These are phyloP conservation scores for Eleutherodactylus coqui DNA, from an alignment of 2,797 vertebrate genomes.

Conservation along the genomic window DNA sequence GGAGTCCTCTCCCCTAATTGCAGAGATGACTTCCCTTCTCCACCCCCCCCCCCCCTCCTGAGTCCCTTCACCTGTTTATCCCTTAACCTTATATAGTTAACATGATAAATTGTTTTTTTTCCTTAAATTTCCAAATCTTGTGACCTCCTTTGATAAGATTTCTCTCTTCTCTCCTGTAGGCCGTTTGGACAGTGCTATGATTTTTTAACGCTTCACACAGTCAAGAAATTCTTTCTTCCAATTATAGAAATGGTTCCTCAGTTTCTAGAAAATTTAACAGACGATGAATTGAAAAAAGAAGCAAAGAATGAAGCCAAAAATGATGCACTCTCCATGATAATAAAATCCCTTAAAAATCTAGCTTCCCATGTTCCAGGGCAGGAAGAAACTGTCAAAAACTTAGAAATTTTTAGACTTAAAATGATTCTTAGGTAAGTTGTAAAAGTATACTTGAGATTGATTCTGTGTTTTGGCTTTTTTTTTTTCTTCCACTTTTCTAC, in stretches of 20 bases:
- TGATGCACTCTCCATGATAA: constrained; percentile 99
- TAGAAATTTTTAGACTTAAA: constrained; percentile 99
- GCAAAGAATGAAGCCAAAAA: constrained; percentile 99
- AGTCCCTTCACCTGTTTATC: no score
- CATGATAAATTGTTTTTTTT: not conserved
- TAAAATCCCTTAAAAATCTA: constrained; percentile 99
- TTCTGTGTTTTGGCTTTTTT: not conserved
- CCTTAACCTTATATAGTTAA: no score
- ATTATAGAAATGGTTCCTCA: constrained; percentile 99
- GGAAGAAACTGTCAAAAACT: constrained; percentile 99
- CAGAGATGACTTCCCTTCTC: no score
- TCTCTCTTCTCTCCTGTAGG: constrained; percentile 74
- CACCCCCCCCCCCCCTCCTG: no score
- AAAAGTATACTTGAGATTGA: no score
- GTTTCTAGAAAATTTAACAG: constrained; percentile 99
- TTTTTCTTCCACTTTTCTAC: not conserved
- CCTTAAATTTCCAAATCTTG: not conserved
- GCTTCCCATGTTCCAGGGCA: constrained; percentile 98
- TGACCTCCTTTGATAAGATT: not conserved
- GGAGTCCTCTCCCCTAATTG: no score
- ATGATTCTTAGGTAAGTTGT: constrained; percentile 98
- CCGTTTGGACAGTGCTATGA: constrained; percentile 99
- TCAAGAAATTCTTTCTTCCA: constrained; percentile 99
- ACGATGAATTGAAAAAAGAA: constrained; percentile 99
- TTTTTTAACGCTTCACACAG: constrained; percentile 98